A percentile compares a stretch with the other conserved stretches of the same genome.
Evolutionary conservation across 2,888 invertebrate species (phyloP).

Genomic region (Tiphia femorata): DNA sequence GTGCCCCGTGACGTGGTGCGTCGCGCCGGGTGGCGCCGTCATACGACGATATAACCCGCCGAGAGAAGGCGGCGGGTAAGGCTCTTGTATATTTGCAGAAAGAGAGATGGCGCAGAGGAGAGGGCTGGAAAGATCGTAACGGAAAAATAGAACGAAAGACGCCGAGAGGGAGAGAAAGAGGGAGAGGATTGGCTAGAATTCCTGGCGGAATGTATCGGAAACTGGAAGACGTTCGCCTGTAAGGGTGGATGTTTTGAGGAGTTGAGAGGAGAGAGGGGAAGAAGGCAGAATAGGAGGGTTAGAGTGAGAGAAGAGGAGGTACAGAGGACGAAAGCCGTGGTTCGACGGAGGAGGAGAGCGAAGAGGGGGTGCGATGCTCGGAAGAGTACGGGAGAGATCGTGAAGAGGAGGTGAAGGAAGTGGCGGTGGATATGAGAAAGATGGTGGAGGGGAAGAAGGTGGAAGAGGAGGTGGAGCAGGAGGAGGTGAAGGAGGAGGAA

Average conservation of each 20-base stretch:
- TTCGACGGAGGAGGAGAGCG: slow-evolving; percentile 1
- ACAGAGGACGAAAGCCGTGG: slow-evolving; percentile 18
- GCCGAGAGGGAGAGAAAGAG: not conserved
- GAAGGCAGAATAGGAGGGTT: slow-evolving; percentile 13
- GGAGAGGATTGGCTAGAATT: slow-evolving; percentile 23
- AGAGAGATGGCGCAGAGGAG: no score
- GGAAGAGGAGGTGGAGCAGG: slow-evolving; percentile 20
- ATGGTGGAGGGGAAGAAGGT: slow-evolving; percentile 10
- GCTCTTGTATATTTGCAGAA: no score
- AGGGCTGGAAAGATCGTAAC: not conserved
- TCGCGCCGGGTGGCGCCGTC: no score
- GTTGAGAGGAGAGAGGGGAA: slow-evolving; percentile 2
- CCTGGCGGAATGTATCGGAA: slow-evolving; percentile 53
- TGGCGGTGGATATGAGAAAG: not conserved
- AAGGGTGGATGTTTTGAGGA: slow-evolving; percentile 24
- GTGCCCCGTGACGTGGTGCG: not conserved
- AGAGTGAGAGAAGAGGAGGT: slow-evolving; percentile 15
- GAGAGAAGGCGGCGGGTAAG: not conserved
- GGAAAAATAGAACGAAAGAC: not conserved
- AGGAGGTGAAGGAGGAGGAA: slow-evolving; percentile 26
- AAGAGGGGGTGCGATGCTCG: slow-evolving; percentile 18
- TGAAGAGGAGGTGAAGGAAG: slow-evolving; percentile 14
- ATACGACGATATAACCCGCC: not conserved
- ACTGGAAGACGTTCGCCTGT: slow-evolving; percentile 28
- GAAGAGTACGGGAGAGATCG: slow-evolving; percentile 20